These are phyloP conservation scores for Polymixis flavicincta DNA, from an alignment of 2,888 invertebrate species.

Conservation along the genomic window DNA sequence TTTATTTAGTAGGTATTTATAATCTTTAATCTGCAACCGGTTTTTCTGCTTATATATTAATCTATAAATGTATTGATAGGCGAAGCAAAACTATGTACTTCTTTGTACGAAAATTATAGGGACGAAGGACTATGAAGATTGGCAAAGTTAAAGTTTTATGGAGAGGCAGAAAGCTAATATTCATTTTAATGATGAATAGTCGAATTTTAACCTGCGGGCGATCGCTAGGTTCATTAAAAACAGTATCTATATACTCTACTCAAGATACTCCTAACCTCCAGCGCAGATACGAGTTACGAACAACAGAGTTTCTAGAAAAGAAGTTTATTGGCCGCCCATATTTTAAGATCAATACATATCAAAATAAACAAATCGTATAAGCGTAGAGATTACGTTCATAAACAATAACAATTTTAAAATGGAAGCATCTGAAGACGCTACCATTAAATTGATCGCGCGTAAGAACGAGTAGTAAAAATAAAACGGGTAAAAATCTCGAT, in stretches of 20 bases:
- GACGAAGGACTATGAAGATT: too few relatives aligned
- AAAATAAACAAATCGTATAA: slow-evolving; percentile 9
- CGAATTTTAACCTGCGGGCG: too few relatives aligned
- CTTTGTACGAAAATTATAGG: too few relatives aligned
- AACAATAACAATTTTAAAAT: slow-evolving; percentile 55
- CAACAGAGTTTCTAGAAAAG: neutral
- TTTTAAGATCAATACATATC: slow-evolving; percentile 3
- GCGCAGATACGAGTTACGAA: neutral
- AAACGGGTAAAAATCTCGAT: slow-evolving; percentile 78
- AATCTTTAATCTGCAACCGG: neutral
- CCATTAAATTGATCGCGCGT: slow-evolving; percentile 67
- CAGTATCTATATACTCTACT: too few relatives aligned
- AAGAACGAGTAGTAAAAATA: slow-evolving; percentile 72
- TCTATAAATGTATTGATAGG: too few relatives aligned
- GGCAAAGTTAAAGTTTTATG: too few relatives aligned
- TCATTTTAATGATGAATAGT: too few relatives aligned
- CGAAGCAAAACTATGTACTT: too few relatives aligned
- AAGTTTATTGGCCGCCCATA: neutral
- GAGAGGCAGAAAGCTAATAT: too few relatives aligned
- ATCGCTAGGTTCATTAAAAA: too few relatives aligned
- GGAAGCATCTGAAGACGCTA: slow-evolving; percentile 52
- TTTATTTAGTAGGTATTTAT: neutral
- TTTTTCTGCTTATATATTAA: neutral
- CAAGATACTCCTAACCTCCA: neutral
- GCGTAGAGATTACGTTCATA: slow-evolving; percentile 27